Evolutionary conservation across 2,888 invertebrate genomes (phyloP).

Genomic region (Machimus rusticus): DNA sequence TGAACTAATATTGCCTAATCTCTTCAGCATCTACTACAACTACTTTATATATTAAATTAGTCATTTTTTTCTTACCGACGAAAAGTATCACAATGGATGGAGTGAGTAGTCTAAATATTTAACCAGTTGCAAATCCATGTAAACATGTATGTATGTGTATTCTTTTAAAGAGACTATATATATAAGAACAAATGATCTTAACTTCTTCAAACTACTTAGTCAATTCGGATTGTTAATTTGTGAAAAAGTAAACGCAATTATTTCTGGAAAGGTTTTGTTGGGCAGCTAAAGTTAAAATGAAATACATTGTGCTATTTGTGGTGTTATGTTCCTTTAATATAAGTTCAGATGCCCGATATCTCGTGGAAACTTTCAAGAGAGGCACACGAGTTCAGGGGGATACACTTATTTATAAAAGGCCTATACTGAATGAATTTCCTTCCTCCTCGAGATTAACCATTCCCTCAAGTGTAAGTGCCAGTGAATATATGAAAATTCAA

Average conservation of each 20-base stretch:
- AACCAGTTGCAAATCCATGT: not conserved
- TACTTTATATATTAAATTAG: no score
- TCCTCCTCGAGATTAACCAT: not conserved
- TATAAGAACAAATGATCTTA: no score
- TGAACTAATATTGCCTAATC: no score
- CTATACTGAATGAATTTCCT: not conserved
- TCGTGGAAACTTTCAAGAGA: no score
- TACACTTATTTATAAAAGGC: not conserved
- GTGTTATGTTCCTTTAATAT: not conserved
- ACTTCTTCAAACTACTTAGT: not conserved
- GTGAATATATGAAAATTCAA: not conserved
- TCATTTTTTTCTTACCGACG: not conserved
- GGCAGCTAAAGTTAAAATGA: not conserved
- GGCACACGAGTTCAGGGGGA: not conserved
- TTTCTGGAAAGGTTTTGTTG: not conserved
- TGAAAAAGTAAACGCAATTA: not conserved
- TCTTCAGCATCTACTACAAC: no score
- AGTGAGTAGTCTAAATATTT: not conserved
- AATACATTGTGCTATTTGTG: not conserved
- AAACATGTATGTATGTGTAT: not conserved
- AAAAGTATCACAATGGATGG: not conserved
- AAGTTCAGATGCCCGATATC: not conserved
- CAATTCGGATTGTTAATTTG: not conserved
- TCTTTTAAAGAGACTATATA: not conserved
- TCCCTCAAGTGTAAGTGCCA: not conserved